Conservation (phyloP, 2,113 vertebrate genomes). For the Tonatia bakeri region DNA sequence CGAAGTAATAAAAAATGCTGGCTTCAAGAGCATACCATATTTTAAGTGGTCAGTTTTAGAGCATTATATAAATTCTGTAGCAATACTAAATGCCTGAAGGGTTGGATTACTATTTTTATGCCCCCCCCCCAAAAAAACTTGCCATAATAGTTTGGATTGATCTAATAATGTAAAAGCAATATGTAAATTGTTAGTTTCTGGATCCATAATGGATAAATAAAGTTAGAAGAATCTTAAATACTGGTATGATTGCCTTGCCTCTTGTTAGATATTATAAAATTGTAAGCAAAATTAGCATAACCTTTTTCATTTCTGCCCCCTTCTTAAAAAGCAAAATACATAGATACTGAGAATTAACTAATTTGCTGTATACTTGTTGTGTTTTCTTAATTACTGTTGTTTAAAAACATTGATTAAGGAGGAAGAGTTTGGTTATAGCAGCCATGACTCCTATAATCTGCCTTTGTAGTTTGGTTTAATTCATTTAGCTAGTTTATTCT, state of each 20-base stretch:
- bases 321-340: neutral
- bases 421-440: neutral
- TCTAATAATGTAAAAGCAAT: neutral
- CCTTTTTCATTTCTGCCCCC: neutral
- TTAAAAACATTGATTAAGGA: neutral
- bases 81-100: neutral
- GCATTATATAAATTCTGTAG: neutral
- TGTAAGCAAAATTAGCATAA: neutral
- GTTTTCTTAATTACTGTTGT: neutral
- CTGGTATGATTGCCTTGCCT: neutral
- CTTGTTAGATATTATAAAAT: neutral
- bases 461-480: conserved; percentile 31
- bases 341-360: neutral
- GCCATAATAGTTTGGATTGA: neutral
- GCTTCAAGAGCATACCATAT: neutral
- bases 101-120: neutral
- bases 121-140: neutral
- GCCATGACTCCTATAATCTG: neutral
- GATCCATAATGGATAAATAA: neutral
- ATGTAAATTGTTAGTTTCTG: conserved; percentile 1
- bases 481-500: neutral
- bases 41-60: conserved; percentile 11
- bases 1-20: neutral
- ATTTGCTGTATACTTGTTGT: neutral
- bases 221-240: conserved; percentile 35